Base-by-base conservation (phyloP, 2,113 vertebrate genomes). In the Callopanchax toddi region DNA sequence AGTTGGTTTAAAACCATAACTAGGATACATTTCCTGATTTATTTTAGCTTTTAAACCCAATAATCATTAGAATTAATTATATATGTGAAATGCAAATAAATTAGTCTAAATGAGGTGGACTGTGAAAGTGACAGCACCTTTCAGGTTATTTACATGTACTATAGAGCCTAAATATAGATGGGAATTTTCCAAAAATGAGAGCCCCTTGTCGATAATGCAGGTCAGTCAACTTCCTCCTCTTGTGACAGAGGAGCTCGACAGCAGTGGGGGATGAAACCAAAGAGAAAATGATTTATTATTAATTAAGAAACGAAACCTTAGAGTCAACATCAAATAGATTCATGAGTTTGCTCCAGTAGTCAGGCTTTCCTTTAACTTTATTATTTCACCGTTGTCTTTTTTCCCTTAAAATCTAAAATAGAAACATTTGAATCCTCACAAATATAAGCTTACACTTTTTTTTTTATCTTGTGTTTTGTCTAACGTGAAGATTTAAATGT, bases 241-340 rank as follows among this genome's bases (percentile, higher is more conserved):
- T 59, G 18, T 36, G 20, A 37, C 37, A 40, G 57, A 21, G 54
- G 65, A 57, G 53, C 37, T 39, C 25, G 17, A 77, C 75, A 79
- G 84, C 29, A 69, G 62, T 56, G 21, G 73, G 15, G 1, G 20
- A n/a, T 76, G 84, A 80, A 79, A 88, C 57, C 57, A 2, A 66
- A 89, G 79, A 74, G 39, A 52, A 45, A 13, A 10, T 46, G 22
- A 21, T 85, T 51, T 15, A 76, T 89, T 75, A 86, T 83, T 87
- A 39, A 89, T 71, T 1, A 69, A 40, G 13, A 2, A 3, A 60
- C 69, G 67, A 81, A 71, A 79, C 71, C 21, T 39, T 34, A 63
- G 54, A 55, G 13, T 23, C 17, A 34, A 40, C 42, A 45, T 66
- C n/a, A 53, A 22, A 49, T 48, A 36, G 15, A 55, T 20, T 26